Base-by-base conservation (phyloP, 2,888 invertebrate genomes). In the Pherbina coryleti region DNA sequence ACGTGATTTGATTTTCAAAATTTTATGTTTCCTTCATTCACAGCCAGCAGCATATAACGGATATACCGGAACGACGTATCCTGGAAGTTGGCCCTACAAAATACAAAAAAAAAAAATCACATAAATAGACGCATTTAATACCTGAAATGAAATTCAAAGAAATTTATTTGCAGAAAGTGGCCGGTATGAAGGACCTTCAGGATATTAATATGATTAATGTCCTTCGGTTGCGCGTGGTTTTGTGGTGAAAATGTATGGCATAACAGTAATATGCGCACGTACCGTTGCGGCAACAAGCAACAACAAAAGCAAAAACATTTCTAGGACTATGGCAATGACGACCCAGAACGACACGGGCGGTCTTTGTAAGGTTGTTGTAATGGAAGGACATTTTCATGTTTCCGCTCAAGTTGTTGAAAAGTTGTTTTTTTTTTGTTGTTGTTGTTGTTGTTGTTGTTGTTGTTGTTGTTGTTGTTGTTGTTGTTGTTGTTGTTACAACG, bases 1-100 rank as follows among this genome's bases (percentile, higher is more conserved):
- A 75, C 75, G 75, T 75, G 75, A 75, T 75, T 66, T 75, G 75
- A 55, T 75, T 75, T 66, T 9, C 14, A 66, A 75, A 75, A 25
- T 73, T 9, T 51, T 44, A 44, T 44, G 44, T 11, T 44, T 64
- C 9, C 34, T n/a, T 11, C 8, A 0, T 2, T 9, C 25, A 60
- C 57, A n/a, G 57, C 11, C 25, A 60, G 25, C 11, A 28, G 19
- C 57, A 60, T 22, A 60, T 28, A 60, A 11, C 11, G 44, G 11
- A 44, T 44, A 19, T 14, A 8, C 11, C 14, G 19, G 0, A 11
- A 60, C 25, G 57, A 9, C 5, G 53, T 22, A 57, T 19, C 19
- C 19, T 19, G 57, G 11, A 14, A 22, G 25, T 22, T 9, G 4
- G 57, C 3, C 57, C 25, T 2, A 60, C 57, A 25, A 44, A 14